Conservation (phyloP, 2,113 vertebrate species). For the Hydrochoerus hydrochaeris region DNA sequence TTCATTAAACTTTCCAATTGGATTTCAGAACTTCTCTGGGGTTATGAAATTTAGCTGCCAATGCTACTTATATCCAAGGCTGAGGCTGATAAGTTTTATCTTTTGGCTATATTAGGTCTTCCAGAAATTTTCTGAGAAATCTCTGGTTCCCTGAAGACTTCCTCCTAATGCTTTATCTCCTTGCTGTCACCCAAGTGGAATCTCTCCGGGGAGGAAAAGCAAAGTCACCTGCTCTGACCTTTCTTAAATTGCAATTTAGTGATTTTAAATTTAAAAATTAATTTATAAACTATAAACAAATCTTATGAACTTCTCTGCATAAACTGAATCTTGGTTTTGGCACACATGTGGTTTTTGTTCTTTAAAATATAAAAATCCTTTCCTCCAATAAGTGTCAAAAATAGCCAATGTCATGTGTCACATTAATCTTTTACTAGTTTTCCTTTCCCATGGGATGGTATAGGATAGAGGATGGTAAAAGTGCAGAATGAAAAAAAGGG, state of each 20-base stretch:
- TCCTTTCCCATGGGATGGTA: not conserved
- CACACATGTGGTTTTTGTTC: not conserved
- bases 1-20: not conserved
- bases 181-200: not conserved
- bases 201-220: not conserved
- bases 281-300: not conserved
- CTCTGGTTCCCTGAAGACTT: not conserved
- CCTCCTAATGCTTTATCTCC: not conserved
- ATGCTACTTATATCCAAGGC: not conserved
- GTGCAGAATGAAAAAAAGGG: not conserved
- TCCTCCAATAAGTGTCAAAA: not conserved
- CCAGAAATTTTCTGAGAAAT: not conserved
- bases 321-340: not conserved
- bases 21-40: not conserved
- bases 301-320: not conserved
- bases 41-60: not conserved
- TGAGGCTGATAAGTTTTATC: not conserved
- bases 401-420: not conserved
- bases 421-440: not conserved
- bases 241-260: not conserved
- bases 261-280: not conserved
- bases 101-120: not conserved
- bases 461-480: not conserved
- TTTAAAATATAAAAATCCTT: not conserved
- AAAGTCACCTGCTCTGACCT: not conserved